Evolutionary conservation across 2,888 invertebrate species (phyloP).

Genomic region (Mongoloraphidia duomilia): DNA sequence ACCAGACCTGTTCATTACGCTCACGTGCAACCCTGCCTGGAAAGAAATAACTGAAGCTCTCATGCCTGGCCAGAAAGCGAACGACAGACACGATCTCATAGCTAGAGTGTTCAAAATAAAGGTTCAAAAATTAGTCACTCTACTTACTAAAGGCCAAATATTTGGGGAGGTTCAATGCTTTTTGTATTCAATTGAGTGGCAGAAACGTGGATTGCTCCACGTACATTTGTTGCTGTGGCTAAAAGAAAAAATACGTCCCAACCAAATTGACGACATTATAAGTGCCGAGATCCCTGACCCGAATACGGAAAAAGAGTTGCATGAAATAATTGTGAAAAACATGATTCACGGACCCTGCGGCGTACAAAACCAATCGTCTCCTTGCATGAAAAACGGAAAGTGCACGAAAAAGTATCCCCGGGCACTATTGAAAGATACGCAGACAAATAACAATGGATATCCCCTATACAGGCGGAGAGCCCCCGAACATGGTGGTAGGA

Average conservation of each 20-base stretch:
- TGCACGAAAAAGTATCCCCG: conserved; percentile 10
- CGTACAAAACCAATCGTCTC: conserved; percentile 10
- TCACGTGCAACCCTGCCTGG: conserved; percentile 15
- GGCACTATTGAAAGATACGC: conserved; percentile 1
- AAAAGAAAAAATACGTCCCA: conserved; percentile 17
- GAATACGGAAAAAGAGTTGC: conserved; percentile 13
- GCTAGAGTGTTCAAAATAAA: conserved; percentile 6
- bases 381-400: conserved; percentile 19
- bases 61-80: conserved; percentile 3
- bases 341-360: conserved; percentile 23
- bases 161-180: conserved; percentile 16
- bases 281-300: conserved; percentile 22
- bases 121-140: conserved; percentile 15
- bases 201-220: conserved; percentile 23
- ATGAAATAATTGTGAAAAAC: conserved; percentile 13
- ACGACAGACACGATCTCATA: conserved; percentile 11
- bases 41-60: conserved; percentile 11
- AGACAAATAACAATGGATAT: conserved; percentile 1
- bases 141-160: conserved; percentile 15
- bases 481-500: not conserved
- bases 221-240: conserved; percentile 22
- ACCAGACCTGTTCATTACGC: conserved; percentile 18
- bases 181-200: conserved; percentile 18
- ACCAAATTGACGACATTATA: conserved; percentile 23
- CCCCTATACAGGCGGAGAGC: conserved; percentile 1